Evolutionary conservation across 2,888 invertebrate species (phyloP).

Genomic region (Drosophila pseudotakahashii): DNA sequence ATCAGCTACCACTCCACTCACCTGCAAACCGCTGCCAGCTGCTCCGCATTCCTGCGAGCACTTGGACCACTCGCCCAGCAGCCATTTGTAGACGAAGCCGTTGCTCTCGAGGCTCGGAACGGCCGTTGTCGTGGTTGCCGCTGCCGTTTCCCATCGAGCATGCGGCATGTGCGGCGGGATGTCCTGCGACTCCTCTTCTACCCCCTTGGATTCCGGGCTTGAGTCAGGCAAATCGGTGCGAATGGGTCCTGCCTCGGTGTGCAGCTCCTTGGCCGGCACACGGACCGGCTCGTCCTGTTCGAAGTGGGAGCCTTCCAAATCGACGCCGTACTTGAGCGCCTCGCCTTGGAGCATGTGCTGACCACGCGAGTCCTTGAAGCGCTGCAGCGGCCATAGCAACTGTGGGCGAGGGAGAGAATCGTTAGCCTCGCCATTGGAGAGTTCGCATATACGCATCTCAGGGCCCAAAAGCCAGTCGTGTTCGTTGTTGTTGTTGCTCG

Average conservation of each 20-base stretch:
- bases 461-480: constrained; percentile 17
- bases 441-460: constrained; percentile 5
- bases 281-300: constrained; percentile 81
- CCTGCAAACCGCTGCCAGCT: constrained; percentile 86
- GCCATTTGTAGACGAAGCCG: constrained; percentile 90
- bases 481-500: constrained; percentile 32
- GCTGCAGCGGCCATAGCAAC: constrained; percentile 94
- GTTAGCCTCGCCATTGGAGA: constrained; percentile 32
- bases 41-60: constrained; percentile 94
- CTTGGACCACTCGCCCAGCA: constrained; percentile 92
- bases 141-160: constrained; percentile 74
- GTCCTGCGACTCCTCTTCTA: constrained; percentile 28
- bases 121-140: constrained; percentile 37
- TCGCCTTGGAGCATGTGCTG: constrained; percentile 87
- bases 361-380: constrained; percentile 88
- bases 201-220: neutral
- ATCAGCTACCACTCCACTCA: constrained; percentile 54
- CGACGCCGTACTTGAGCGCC: constrained; percentile 84
- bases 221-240: constrained; percentile 18
- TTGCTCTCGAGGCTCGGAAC: constrained; percentile 57
- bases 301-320: constrained; percentile 78
- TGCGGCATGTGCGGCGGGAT: constrained; percentile 75
- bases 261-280: constrained; percentile 57
- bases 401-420: constrained; percentile 80
- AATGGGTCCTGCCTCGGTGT: constrained; percentile 51